A percentile compares a stretch with the other conserved stretches of the same genome.
Conservation (phyloP, 2,797 vertebrate species). For the Pangasius macronema region DNA sequence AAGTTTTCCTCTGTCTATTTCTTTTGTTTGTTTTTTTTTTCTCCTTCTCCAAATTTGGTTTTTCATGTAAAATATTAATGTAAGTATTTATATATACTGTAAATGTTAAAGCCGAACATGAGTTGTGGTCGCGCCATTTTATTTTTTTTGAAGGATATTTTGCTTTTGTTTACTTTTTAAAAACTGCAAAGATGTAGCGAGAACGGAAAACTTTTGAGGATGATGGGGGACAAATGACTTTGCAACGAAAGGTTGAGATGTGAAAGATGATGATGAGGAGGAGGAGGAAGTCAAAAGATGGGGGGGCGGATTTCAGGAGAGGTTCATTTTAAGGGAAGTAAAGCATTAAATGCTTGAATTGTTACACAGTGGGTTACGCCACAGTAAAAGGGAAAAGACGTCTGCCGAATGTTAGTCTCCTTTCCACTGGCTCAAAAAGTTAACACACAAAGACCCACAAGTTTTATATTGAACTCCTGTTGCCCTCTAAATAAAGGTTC, state of each 20-base stretch:
- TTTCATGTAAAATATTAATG: constrained; percentile 99
- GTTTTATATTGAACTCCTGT: constrained; percentile 81
- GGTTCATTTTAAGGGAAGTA: constrained; percentile 70
- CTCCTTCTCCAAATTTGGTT: constrained; percentile 74
- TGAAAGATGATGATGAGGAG: constrained; percentile 38
- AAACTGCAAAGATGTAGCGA: constrained; percentile 80
- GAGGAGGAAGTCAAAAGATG: constrained; percentile 59
- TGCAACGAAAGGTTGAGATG: constrained; percentile 73
- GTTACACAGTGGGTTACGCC: constrained; percentile 39
- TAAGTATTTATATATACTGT: constrained; percentile 98
- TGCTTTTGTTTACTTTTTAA: constrained; percentile 77
- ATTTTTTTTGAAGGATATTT: constrained; percentile 80
- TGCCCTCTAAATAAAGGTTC: constrained; percentile 89
- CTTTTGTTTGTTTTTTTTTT: constrained; percentile 77
- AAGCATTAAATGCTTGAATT: constrained; percentile 57
- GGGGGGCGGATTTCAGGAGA: constrained; percentile 59
- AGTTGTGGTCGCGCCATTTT: constrained; percentile 86
- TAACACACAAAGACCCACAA: constrained; percentile 63
- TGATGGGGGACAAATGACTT: constrained; percentile 61
- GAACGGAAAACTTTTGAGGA: constrained; percentile 60
- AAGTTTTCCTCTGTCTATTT: constrained; percentile 81
- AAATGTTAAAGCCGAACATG: constrained; percentile 90
- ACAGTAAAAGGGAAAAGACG: constrained; percentile 10
- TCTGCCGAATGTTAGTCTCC: constrained; percentile 41
- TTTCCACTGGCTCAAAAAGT: constrained; percentile 48